A percentile compares a stretch with the other conserved stretches of the same genome.
Conservation (phyloP, 2,113 vertebrate genomes). For the Narcine bancroftii region DNA sequence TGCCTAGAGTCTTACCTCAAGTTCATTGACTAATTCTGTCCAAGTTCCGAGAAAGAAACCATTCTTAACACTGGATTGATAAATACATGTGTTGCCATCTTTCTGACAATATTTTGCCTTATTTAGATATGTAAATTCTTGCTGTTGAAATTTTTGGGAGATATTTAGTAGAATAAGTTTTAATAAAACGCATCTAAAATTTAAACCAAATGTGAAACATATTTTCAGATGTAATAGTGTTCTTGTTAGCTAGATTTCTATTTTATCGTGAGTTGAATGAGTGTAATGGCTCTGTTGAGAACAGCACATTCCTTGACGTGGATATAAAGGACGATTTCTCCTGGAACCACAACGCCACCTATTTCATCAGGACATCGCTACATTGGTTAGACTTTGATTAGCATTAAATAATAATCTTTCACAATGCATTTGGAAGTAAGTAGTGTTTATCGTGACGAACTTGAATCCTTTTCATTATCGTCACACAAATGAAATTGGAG, state of each 20-base stretch:
- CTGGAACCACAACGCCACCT: no score
- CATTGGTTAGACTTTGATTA: no score
- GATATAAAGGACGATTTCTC: no score
- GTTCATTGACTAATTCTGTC: neutral
- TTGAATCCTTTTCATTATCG: no score
- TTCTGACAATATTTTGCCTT: neutral
- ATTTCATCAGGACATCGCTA: no score
- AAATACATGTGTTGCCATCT: neutral
- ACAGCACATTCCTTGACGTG: no score
- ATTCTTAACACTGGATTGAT: neutral
- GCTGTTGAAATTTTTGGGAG: neutral
- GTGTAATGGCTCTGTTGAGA: no score
- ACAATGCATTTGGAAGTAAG: no score
- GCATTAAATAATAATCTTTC: no score
- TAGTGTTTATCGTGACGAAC: no score
- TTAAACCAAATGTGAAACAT: neutral
- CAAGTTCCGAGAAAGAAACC: neutral
- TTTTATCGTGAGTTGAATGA: neutral
- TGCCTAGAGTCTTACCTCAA: no score
- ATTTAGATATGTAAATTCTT: neutral
- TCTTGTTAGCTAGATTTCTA: neutral
- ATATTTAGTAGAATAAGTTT: neutral
- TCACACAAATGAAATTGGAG: no score
- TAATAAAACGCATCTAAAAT: neutral
- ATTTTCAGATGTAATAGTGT: neutral